Conservation (phyloP, 2,797 vertebrate species). For the Sebastes iracundus region DNA sequence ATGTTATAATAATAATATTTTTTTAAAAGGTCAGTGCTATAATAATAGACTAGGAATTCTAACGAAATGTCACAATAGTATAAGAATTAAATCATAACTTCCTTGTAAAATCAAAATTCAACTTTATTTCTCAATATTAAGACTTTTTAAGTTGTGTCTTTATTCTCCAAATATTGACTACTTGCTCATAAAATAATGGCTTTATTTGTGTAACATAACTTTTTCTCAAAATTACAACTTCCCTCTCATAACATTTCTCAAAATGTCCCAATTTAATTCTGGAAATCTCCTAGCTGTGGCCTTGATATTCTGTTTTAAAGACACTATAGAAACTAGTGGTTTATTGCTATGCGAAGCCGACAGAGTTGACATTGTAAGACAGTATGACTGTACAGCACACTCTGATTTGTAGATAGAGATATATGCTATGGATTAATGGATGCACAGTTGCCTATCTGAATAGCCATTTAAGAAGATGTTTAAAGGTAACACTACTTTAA, state of each 20-base stretch:
- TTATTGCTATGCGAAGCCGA: conserved; percentile 37
- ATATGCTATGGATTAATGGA: conserved; percentile 32
- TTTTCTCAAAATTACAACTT: not conserved
- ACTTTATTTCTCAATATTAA: not conserved
- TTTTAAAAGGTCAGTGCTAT: not conserved
- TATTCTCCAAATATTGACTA: not conserved
- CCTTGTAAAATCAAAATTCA: not conserved
- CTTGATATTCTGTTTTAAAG: conserved; percentile 28
- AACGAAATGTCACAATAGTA: not conserved
- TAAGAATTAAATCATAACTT: not conserved
- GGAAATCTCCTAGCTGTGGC: not conserved
- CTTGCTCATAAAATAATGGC: not conserved
- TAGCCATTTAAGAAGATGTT: conserved; percentile 39
- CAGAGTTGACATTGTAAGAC: conserved; percentile 6
- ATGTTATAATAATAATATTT: too few relatives aligned
- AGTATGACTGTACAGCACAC: conserved; percentile 45
- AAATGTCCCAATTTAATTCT: not conserved
- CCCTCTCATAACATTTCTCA: not conserved
- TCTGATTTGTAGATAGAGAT: conserved; percentile 43
- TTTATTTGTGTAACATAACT: not conserved
- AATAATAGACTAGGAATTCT: not conserved
- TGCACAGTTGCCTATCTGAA: conserved; percentile 35
- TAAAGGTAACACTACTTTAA: not conserved
- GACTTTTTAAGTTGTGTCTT: not conserved
- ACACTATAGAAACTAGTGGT: conserved; percentile 27